Evolutionary conservation across 1,140 invertebrate genomes (phyloP).

Genomic region (Drosophila subobscura): DNA sequence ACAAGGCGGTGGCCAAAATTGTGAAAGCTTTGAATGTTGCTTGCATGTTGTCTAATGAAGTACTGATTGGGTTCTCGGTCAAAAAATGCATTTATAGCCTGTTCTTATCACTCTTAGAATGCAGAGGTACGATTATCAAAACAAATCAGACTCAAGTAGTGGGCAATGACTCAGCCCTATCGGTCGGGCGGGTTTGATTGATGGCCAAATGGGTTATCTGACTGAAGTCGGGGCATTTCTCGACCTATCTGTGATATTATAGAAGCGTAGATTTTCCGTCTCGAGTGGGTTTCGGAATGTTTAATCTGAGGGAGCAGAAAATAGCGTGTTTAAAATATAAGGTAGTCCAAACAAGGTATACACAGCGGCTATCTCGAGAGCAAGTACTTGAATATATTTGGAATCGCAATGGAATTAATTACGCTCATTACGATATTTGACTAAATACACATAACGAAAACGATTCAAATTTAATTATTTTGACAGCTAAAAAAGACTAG

Average conservation of each 20-base stretch:
- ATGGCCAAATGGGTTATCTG: slow-evolving; percentile 21
- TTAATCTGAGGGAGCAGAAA: neutral
- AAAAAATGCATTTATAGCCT: slow-evolving; percentile 41
- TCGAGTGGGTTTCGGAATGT: slow-evolving; percentile 1
- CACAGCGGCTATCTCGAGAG: no score
- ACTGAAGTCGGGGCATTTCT: slow-evolving; percentile 13
- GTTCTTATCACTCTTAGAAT: slow-evolving; percentile 23
- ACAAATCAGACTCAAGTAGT: slow-evolving; percentile 36
- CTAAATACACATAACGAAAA: no score
- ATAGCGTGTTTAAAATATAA: neutral
- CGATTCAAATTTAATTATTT: neutral
- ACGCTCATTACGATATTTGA: no score
- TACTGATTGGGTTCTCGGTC: slow-evolving; percentile 15
- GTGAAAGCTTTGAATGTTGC: slow-evolving; percentile 10
- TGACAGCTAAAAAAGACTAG: slow-evolving; percentile 21
- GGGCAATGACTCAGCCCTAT: slow-evolving; percentile 22
- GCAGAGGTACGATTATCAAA: slow-evolving; percentile 6
- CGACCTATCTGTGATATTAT: slow-evolving; percentile 14
- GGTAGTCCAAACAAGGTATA: neutral
- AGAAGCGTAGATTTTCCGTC: neutral
- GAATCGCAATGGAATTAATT: no score
- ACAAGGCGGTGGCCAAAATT: slow-evolving; percentile 18
- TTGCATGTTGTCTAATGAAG: slow-evolving; percentile 34
- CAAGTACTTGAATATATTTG: neutral
- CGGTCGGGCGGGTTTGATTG: slow-evolving; percentile 41